A percentile compares a stretch with the other conserved stretches of the same genome.
These are phyloP conservation scores for Notarius lentiginosus DNA, from an alignment of 2,113 vertebrate species.

Conservation along the genomic window DNA sequence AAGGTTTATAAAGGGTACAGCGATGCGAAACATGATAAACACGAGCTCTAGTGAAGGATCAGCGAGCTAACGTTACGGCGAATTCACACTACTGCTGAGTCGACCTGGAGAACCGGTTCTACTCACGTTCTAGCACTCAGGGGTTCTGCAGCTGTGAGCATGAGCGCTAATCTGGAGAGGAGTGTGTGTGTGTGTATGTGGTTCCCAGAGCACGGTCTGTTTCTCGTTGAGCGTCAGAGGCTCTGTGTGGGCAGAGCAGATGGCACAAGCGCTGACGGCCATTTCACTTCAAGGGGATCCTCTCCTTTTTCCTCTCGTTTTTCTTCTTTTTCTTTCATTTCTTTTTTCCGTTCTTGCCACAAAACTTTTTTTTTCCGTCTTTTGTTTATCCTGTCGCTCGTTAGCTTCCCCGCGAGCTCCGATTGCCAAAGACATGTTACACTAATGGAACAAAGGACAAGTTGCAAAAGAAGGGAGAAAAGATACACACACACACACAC, in stretches of 20 bases:
- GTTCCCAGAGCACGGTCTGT: conserved; percentile 31
- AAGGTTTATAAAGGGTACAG: neutral
- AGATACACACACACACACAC: conserved; percentile 25
- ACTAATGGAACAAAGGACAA: conserved; percentile 53
- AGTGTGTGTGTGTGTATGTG: neutral
- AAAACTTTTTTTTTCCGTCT: conserved; percentile 27
- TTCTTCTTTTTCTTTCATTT: conserved; percentile 23
- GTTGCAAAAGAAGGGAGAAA: conserved; percentile 39
- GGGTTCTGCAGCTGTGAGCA: neutral
- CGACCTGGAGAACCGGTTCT: neutral
- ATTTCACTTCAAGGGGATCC: conserved; percentile 50
- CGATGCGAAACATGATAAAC: neutral
- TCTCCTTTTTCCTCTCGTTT: conserved; percentile 22
- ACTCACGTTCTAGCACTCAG: neutral
- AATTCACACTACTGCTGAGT: neutral
- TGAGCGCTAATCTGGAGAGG: neutral
- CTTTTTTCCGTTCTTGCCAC: neutral
- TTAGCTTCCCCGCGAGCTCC: conserved; percentile 49
- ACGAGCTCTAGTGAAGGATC: neutral
- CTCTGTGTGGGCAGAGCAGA: conserved; percentile 48
- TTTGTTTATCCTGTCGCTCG: conserved; percentile 43
- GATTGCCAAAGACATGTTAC: conserved; percentile 51
- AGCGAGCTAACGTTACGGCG: neutral
- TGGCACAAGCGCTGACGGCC: conserved; percentile 51
- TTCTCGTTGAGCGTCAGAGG: conserved; percentile 47